Evolutionary conservation across 2,113 vertebrate species (phyloP).

Genomic region (Bambusicola thoracicus): DNA sequence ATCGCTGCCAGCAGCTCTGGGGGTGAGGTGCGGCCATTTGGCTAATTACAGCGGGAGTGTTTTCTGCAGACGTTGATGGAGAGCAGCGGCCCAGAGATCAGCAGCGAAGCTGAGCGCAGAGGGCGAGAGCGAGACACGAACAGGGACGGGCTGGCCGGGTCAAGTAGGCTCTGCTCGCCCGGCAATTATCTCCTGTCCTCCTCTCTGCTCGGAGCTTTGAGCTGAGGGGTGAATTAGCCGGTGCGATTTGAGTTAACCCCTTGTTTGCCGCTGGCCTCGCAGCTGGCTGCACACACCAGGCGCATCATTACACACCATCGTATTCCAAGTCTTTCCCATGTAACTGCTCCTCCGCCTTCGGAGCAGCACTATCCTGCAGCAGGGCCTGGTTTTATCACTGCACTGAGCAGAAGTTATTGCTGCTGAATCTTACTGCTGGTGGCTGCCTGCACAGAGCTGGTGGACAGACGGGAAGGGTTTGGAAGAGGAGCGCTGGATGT

Average conservation of each 20-base stretch:
- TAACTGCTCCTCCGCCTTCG: rapidly evolving
- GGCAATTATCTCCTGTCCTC: background rate
- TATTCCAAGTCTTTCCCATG: background rate
- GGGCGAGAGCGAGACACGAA: background rate
- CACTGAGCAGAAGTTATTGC: background rate
- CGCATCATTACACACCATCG: background rate
- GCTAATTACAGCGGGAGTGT: background rate
- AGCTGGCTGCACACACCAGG: too few relatives aligned
- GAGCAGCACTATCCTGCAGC: background rate
- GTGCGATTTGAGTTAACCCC: background rate
- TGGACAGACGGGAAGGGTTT: background rate
- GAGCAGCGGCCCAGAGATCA: background rate
- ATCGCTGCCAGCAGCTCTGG: background rate
- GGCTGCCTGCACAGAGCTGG: background rate
- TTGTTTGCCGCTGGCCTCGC: background rate
- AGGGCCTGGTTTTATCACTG: background rate
- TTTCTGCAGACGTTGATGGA: rapidly evolving
- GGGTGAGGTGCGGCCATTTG: background rate
- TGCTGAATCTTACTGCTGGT: background rate
- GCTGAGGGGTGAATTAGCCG: background rate
- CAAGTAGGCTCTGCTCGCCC: background rate
- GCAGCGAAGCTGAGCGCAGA: background rate
- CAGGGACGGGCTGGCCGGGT: rapidly evolving
- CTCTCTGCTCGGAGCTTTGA: background rate
- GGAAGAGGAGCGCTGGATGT: background rate